phyloP scores from a whole-genome alignment of 1,140 invertebrate species.

The Oncopeltus fasciatus region DNA sequence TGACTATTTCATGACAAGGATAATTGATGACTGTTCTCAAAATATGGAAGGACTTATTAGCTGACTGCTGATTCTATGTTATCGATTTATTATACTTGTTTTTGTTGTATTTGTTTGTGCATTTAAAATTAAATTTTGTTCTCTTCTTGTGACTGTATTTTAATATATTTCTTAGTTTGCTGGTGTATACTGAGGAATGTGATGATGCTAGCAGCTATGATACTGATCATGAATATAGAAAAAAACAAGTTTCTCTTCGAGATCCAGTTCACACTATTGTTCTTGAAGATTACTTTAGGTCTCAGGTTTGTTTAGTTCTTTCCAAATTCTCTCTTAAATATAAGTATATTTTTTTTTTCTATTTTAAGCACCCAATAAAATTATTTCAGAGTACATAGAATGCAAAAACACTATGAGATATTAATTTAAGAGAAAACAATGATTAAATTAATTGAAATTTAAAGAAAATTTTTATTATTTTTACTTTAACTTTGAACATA shows the following conservation, averaged over 20 bases:
- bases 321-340: too few species aligned
- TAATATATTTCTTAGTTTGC: conserved; percentile 30
- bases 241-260: conserved; percentile 39
- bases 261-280: conserved; percentile 59
- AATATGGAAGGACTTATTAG: too few species aligned
- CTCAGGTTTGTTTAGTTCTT: too few species aligned
- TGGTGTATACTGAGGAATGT: conserved; percentile 31
- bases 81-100: too few species aligned
- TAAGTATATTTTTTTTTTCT: conserved; percentile 1
- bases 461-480: neutral
- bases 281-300: conserved; percentile 49
- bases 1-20: too few species aligned
- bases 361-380: neutral
- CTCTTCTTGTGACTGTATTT: too few species aligned
- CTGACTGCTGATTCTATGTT: too few species aligned
- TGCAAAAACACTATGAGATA: neutral
- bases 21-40: too few species aligned
- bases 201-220: conserved; percentile 33
- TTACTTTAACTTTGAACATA: neutral
- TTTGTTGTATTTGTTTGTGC: too few species aligned
- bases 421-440: neutral
- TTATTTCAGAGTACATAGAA: neutral
- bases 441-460: neutral
- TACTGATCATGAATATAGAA: conserved; percentile 40
- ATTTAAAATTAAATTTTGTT: too few species aligned